A percentile compares a stretch with the other conserved stretches of the same genome.
Evolutionary conservation across 2,113 vertebrate genomes (phyloP).

Genomic region (Paraplagusia blochii): DNA sequence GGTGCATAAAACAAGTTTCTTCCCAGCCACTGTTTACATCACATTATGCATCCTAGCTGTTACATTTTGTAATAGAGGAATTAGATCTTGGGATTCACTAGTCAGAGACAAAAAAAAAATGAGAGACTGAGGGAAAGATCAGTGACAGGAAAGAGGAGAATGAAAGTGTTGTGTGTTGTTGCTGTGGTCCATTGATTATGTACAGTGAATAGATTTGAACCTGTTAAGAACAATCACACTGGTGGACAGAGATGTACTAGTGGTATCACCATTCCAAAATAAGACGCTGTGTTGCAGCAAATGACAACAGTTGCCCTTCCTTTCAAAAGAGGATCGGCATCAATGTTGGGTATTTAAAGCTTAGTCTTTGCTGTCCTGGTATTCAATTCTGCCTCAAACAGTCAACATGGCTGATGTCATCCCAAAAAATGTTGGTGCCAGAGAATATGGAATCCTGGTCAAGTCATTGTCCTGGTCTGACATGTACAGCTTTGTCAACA

Average conservation of each 20-base stretch:
- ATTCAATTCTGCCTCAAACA: constrained; percentile 15
- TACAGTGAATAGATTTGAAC: constrained; percentile 50
- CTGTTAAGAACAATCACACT: constrained; percentile 25
- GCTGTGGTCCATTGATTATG: constrained; percentile 49
- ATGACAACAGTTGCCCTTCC: constrained; percentile 29
- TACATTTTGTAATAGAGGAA: constrained; percentile 35
- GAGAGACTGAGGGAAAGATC: constrained; percentile 45
- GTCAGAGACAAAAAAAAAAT: constrained; percentile 48
- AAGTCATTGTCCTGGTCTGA: constrained; percentile 20
- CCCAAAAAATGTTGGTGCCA: constrained; percentile 25
- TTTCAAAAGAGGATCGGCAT: constrained; percentile 19
- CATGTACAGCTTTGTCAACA: constrained; percentile 47
- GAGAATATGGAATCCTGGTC: constrained; percentile 12
- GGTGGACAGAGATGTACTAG: constrained; percentile 23
- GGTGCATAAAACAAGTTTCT: constrained; percentile 34
- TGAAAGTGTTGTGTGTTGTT: constrained; percentile 40
- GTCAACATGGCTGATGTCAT: constrained; percentile 21
- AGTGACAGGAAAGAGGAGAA: constrained; percentile 38
- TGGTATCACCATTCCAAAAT: constrained; percentile 16
- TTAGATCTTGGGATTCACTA: constrained; percentile 31
- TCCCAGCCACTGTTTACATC: constrained; percentile 33
- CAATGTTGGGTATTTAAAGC: constrained; percentile 52
- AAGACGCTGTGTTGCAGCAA: constrained; percentile 35
- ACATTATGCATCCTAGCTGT: constrained; percentile 44
- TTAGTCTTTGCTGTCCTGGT: constrained; percentile 49